phyloP scores from a whole-genome alignment of 2,888 invertebrate genomes.

The Trachelus tabidus region DNA sequence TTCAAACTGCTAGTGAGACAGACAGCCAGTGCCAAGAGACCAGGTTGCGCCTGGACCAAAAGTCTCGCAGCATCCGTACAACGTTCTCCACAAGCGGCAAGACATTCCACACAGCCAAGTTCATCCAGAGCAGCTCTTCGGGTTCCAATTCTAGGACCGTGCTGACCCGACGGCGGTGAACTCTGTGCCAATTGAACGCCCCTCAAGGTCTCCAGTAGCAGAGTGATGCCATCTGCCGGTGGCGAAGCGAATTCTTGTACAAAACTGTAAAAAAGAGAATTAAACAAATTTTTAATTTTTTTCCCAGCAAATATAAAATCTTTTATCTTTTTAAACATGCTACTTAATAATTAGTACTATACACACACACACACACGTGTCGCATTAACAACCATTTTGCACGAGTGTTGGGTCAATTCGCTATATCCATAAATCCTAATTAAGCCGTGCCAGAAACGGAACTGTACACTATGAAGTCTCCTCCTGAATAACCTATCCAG shows the following conservation, averaged over 20 bases:
- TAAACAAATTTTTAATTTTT: not conserved
- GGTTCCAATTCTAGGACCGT: slow-evolving; percentile 55
- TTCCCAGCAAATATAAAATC: not conserved
- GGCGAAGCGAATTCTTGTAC: slow-evolving; percentile 92
- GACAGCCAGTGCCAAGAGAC: slow-evolving; percentile 85
- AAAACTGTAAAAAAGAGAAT: slow-evolving; percentile 74
- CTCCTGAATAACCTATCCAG: not conserved
- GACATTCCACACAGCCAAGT: slow-evolving; percentile 88
- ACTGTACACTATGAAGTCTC: not conserved
- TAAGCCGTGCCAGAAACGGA: not conserved
- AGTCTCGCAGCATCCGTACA: slow-evolving; percentile 84
- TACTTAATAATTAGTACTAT: not conserved
- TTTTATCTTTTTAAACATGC: not conserved
- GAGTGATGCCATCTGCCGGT: slow-evolving; percentile 87
- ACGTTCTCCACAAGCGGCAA: slow-evolving; percentile 82
- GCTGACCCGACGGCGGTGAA: slow-evolving; percentile 66
- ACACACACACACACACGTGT: too few relatives aligned
- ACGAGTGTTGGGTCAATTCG: not conserved
- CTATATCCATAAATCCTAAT: not conserved
- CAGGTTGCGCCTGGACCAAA: slow-evolving; percentile 81
- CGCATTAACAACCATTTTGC: not conserved
- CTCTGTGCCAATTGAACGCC: slow-evolving; percentile 86
- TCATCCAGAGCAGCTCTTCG: slow-evolving; percentile 86
- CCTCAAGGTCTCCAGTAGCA: slow-evolving; percentile 85
- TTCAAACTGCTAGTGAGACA: slow-evolving; percentile 91